Evolutionary conservation across 2,888 invertebrate species (phyloP).

Genomic region (Idaea straminata): DNA sequence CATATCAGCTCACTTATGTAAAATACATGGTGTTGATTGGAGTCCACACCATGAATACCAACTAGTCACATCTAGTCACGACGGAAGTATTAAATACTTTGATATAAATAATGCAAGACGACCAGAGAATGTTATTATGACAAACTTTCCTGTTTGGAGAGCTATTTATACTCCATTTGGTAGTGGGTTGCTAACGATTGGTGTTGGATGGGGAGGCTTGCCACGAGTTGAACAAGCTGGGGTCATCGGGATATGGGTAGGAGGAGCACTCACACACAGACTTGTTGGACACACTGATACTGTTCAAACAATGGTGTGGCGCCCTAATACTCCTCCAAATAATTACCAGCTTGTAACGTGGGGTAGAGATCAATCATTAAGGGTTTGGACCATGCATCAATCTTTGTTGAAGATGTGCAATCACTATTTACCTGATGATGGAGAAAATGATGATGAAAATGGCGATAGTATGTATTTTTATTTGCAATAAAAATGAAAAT

Average conservation of each 20-base stretch:
- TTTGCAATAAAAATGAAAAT: conserved; percentile 3
- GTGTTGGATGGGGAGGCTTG: conserved; percentile 91
- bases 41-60: conserved; percentile 91
- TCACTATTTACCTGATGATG: conserved; percentile 83
- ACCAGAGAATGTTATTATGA: conserved; percentile 91
- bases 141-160: conserved; percentile 94
- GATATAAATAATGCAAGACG: conserved; percentile 92
- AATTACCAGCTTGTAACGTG: conserved; percentile 95
- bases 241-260: conserved; percentile 77
- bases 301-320: conserved; percentile 97
- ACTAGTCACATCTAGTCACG: conserved; percentile 95
- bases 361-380: conserved; percentile 95
- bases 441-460: conserved; percentile 77
- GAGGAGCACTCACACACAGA: conserved; percentile 88
- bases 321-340: conserved; percentile 83
- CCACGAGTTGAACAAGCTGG: conserved; percentile 88
- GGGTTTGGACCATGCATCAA: conserved; percentile 94
- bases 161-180: conserved; percentile 97
- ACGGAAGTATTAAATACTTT: conserved; percentile 96
- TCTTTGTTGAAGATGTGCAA: conserved; percentile 89
- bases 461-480: conserved; percentile 62
- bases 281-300: conserved; percentile 97
- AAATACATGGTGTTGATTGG: conserved; percentile 98
- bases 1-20: conserved; percentile 92
- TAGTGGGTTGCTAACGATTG: conserved; percentile 93